Evolutionary conservation across 2,888 invertebrate genomes (phyloP).

Genomic region (Lordiphosa fenestrarum): DNA sequence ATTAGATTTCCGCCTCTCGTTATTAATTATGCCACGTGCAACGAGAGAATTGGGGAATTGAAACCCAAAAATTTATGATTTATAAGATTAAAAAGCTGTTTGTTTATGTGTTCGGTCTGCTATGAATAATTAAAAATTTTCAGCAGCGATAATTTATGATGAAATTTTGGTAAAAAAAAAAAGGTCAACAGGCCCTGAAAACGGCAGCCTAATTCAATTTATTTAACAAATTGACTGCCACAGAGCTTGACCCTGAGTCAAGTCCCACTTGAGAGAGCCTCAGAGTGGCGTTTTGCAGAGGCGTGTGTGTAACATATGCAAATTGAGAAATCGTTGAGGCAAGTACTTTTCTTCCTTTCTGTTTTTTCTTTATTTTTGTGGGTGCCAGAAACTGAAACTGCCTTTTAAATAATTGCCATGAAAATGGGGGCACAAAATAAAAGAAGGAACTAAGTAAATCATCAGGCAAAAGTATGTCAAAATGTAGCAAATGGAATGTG

Average conservation of each 20-base stretch:
- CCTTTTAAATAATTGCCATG: conserved; percentile 57
- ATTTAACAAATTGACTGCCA: conserved; percentile 69
- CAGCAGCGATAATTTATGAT: conserved; percentile 10
- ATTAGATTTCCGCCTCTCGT: conserved; percentile 52
- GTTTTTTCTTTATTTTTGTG: conserved; percentile 8
- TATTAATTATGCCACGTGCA: conserved; percentile 11
- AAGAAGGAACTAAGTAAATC: conserved; percentile 23
- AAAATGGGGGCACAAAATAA: conserved; percentile 23
- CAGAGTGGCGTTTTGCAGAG: conserved; percentile 15
- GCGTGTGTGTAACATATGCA: conserved; percentile 57
- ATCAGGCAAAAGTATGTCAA: conserved; percentile 1
- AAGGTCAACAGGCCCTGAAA: conserved; percentile 27
- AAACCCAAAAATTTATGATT: conserved; percentile 24
- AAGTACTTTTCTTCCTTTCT: conserved; percentile 30
- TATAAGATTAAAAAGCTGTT: conserved; percentile 18
- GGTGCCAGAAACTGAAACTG: conserved; percentile 42
- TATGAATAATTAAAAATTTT: conserved; percentile 9
- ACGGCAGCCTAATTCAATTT: conserved; percentile 64
- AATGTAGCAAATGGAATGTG: no score
- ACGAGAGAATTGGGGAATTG: conserved; percentile 8
- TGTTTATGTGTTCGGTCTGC: conserved; percentile 14
- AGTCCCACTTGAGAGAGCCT: conserved; percentile 21
- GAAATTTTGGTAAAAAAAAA: conserved; percentile 13
- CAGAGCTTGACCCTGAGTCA: conserved; percentile 30
- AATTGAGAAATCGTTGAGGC: conserved; percentile 67